Evolutionary conservation across 2,797 vertebrate species (phyloP).

Genomic region (Sebastolobus altivelis): DNA sequence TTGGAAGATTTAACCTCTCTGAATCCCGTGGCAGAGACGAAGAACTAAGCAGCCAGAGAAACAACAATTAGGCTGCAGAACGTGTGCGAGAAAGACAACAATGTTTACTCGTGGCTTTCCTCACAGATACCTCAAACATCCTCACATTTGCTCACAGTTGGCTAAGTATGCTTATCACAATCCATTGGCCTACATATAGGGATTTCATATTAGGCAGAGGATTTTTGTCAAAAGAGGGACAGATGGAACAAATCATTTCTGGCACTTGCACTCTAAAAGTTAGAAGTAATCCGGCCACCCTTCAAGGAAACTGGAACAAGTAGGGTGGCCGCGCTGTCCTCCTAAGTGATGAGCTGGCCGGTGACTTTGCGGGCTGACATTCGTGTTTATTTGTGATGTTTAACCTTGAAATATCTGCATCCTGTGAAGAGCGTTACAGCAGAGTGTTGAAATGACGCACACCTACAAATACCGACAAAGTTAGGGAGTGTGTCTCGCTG

Average conservation of each 20-base stretch:
- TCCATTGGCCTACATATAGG: slow-evolving; percentile 65
- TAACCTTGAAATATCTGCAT: slow-evolving; percentile 26
- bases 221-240: slow-evolving; percentile 69
- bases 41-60: slow-evolving; percentile 41
- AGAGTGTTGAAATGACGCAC: neutral
- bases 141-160: slow-evolving; percentile 67
- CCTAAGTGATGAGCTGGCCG: slow-evolving; percentile 38
- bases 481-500: neutral
- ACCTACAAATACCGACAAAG: neutral
- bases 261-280: slow-evolving; percentile 54
- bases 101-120: slow-evolving; percentile 56
- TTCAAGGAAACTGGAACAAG: slow-evolving; percentile 60
- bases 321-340: slow-evolving; percentile 29
- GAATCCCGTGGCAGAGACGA: slow-evolving; percentile 14
- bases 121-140: slow-evolving; percentile 51
- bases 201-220: slow-evolving; percentile 64
- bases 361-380: slow-evolving; percentile 25
- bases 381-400: slow-evolving; percentile 20
- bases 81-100: slow-evolving; percentile 38
- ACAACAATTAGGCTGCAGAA: slow-evolving; percentile 48
- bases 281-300: slow-evolving; percentile 51
- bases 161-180: slow-evolving; percentile 64
- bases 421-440: neutral
- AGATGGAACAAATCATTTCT: slow-evolving; percentile 76
- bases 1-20: slow-evolving; percentile 23